Base-by-base conservation (phyloP, 1,140 invertebrate species). In the Psilanteris sp. region DNA sequence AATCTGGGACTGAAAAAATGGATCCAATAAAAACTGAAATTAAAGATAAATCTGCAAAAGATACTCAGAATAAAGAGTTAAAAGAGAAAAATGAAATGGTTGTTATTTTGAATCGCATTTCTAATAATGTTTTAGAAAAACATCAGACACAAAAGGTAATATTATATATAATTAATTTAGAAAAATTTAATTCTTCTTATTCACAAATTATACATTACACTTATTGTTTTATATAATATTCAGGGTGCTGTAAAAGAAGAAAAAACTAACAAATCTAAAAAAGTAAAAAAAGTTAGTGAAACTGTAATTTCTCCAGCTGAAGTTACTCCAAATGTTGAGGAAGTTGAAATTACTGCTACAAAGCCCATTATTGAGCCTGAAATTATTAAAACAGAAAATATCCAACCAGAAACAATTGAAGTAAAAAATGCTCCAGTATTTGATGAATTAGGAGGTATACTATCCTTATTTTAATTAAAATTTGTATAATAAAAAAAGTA, bases 361-460 rank as follows among this genome's bases (percentile, higher is more conserved):
- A 87, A 89, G 50, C 87, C 89, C 7, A 85, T 87, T 55, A 86
- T 90, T 48, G 88, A 77, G 55, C 16, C 41, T 46, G 72, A 79
- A 24, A 43, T 54, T 44, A 20, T 68, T 7, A 44, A 48, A 1
- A 27, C 54, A 4, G 61, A 76, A 59, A 18, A 41, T 1, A 41
- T 55, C 3, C 72, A 85, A 79, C 67, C 61, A 52, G 79, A 83
- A 27, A 76, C 83, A 73, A 80, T 75, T 24, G 78, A 87, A 26
- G 79, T 81, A 20, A 85, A 84, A 14, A 79, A 67, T 55, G 78
- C 77, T 50, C 76, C 85, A 24, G 91, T 86, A 11, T 93, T 93
- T 85, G 92, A 93, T 85, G 92, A 93, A 87, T 85, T 93, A 67
- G 92, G 91, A 86, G 93, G 92, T 93, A 76, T 46, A 4, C 1